phyloP scores from a whole-genome alignment of 53 echinoderm and acorn worm species.

The Actinopyga echinites region DNA sequence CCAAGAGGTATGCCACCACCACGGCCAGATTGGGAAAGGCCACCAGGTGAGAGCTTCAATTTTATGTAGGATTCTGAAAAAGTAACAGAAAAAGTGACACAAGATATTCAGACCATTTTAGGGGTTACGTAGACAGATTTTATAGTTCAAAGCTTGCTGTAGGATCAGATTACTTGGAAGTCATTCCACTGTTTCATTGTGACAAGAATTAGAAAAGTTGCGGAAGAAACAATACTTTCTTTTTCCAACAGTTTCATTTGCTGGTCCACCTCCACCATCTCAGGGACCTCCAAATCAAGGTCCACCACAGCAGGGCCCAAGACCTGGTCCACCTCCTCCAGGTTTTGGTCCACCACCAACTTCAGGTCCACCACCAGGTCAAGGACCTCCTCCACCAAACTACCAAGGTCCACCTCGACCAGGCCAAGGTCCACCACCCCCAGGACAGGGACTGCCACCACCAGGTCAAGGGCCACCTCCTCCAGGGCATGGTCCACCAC shows the following conservation, averaged over 20 bases:
- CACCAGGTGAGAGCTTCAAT: conserved; percentile 14
- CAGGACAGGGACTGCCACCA: conserved; percentile 55
- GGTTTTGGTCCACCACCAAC: conserved; percentile 54
- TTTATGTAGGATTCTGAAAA: background rate
- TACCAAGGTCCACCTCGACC: conserved; percentile 56
- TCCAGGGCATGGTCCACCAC: conserved; percentile 61
- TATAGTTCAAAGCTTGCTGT: too few relatives aligned
- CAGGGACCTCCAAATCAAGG: conserved; percentile 44
- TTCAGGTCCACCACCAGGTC: conserved; percentile 56
- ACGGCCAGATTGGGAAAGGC: conserved; percentile 45
- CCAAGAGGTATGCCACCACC: conserved; percentile 7
- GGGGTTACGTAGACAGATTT: too few relatives aligned
- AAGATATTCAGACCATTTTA: too few relatives aligned
- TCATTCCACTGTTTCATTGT: too few relatives aligned
- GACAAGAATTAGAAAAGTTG: too few relatives aligned
- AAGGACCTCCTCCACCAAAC: conserved; percentile 57
- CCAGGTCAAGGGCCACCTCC: conserved; percentile 44
- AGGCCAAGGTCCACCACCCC: conserved; percentile 65
- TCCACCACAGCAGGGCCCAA: conserved; percentile 24
- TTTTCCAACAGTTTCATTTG: conserved; percentile 14
- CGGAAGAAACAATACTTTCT: too few relatives aligned
- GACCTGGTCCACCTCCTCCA: conserved; percentile 66
- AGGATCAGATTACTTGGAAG: too few relatives aligned
- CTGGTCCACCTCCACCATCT: conserved; percentile 21
- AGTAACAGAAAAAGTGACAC: too few relatives aligned